phyloP scores from a whole-genome alignment of 2,113 vertebrate species.

The Psammodynastes pulverulentus region DNA sequence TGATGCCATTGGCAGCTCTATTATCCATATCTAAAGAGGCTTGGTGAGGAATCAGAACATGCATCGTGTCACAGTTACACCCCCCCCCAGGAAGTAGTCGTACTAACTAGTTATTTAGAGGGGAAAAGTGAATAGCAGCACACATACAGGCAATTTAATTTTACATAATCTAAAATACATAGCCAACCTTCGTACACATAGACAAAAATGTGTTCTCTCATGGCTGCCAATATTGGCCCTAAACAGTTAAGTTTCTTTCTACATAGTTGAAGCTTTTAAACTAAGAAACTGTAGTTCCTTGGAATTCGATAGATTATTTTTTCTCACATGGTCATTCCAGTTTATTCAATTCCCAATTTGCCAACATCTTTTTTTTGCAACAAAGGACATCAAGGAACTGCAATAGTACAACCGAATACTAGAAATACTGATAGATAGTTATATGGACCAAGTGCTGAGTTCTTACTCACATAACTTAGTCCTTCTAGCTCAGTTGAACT shows the following conservation, averaged over 20 bases:
- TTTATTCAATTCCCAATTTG: background rate
- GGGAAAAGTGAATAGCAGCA: background rate
- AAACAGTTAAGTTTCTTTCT: background rate
- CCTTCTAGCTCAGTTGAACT: background rate
- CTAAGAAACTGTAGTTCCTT: background rate
- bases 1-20: background rate
- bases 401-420: background rate
- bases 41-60: background rate
- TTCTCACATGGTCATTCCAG: background rate
- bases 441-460: background rate
- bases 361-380: background rate
- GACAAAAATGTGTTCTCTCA: background rate
- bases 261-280: background rate
- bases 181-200: background rate
- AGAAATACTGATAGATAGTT: background rate
- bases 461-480: background rate
- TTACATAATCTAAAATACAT: too few species aligned
- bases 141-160: background rate
- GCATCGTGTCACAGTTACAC: background rate
- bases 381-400: background rate
- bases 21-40: background rate
- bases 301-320: background rate
- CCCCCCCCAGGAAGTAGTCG: background rate
- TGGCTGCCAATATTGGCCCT: background rate
- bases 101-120: background rate